These are phyloP conservation scores for Palythoa caribaeorum DNA, from an alignment of 92 coral and sea anemone species.

Conservation along the genomic window DNA sequence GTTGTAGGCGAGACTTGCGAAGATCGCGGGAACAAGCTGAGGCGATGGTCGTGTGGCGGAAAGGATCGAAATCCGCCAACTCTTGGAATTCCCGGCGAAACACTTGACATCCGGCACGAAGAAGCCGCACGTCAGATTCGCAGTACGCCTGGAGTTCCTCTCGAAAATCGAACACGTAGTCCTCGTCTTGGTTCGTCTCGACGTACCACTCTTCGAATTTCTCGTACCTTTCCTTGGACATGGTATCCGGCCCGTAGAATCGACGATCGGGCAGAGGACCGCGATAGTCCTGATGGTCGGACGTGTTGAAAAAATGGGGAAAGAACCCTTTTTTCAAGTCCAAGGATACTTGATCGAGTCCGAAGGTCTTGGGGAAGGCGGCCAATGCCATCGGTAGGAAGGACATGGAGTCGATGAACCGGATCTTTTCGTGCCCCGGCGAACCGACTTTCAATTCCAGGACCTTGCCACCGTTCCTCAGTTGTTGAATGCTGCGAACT, in stretches of 20 bases:
- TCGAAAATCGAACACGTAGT: constrained; percentile 1
- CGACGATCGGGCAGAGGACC: background rate
- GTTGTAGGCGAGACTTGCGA: background rate
- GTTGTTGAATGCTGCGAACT: background rate
- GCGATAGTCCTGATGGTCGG: background rate
- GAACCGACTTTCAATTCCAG: constrained; percentile 13
- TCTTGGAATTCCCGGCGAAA: constrained; percentile 22
- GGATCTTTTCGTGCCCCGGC: background rate
- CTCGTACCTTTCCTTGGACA: background rate
- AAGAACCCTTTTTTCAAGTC: constrained; percentile 24
- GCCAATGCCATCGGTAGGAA: background rate
- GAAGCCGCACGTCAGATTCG: constrained; percentile 4
- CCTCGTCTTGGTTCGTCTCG: background rate
- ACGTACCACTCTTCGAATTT: background rate
- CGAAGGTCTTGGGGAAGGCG: constrained; percentile 9
- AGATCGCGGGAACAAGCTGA: background rate
- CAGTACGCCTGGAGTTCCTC: constrained; percentile 24
- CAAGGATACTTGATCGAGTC: background rate
- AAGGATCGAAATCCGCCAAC: constrained; percentile 38
- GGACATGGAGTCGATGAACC: constrained; percentile 22
- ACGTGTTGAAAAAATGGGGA: background rate
- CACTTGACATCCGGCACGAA: background rate
- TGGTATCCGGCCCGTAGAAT: too few relatives aligned
- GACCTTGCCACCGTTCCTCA: constrained; percentile 14
- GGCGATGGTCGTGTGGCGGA: constrained; percentile 26